phyloP scores from a whole-genome alignment of 2,797 vertebrate genomes.

The Chaunax sp. region DNA sequence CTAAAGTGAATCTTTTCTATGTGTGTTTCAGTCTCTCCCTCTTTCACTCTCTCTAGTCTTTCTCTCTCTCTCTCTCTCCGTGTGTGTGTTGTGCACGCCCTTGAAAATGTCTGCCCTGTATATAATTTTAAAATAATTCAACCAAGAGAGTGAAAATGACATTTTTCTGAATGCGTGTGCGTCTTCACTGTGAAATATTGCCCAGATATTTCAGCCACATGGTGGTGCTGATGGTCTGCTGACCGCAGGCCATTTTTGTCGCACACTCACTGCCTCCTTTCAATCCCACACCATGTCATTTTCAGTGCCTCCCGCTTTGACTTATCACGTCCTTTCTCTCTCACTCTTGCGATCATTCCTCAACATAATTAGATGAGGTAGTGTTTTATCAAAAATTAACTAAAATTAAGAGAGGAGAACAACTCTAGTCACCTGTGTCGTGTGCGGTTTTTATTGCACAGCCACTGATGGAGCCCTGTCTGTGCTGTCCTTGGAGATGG shows the following conservation, averaged over 20 bases:
- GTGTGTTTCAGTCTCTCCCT: background rate
- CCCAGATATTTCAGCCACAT: conserved; percentile 68
- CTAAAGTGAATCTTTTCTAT: conserved; percentile 1
- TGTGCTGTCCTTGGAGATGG: conserved; percentile 71
- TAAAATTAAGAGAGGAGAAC: conserved; percentile 85
- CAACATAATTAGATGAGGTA: conserved; percentile 81
- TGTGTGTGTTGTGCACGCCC: background rate
- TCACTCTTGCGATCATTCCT: conserved; percentile 53
- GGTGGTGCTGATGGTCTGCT: conserved; percentile 82
- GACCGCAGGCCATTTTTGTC: conserved; percentile 42
- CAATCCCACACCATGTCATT: conserved; percentile 55
- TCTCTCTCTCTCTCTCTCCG: background rate
- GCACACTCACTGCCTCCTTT: conserved; percentile 54
- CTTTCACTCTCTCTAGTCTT: no score
- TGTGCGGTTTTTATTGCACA: conserved; percentile 78
- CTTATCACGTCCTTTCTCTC: conserved; percentile 64
- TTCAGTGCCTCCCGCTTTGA: conserved; percentile 59
- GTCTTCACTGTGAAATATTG: conserved; percentile 8
- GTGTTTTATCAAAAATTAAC: conserved; percentile 84
- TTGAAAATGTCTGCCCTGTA: background rate
- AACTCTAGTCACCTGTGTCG: conserved; percentile 85
- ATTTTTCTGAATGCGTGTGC: background rate
- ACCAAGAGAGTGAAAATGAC: background rate
- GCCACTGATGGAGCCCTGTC: conserved; percentile 76
- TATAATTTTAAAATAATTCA: conserved; percentile 3